These are phyloP conservation scores for Apteryx owenii DNA, from an alignment of 2,113 vertebrate genomes.

Conservation along the genomic window DNA sequence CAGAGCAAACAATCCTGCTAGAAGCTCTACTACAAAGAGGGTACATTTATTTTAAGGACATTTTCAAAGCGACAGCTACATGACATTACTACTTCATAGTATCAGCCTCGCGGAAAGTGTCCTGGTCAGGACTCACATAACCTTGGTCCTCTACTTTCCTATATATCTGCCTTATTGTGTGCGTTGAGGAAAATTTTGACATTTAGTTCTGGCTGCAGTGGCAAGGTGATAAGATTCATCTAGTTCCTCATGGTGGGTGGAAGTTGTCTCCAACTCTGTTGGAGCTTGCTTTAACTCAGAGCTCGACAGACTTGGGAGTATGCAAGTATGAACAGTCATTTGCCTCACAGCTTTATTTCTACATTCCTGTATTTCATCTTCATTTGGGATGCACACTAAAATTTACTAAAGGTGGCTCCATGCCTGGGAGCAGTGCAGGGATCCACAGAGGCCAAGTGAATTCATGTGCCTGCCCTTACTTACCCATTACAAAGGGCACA, in stretches of 20 bases:
- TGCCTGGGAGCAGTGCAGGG: background rate
- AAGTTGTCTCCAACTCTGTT: background rate
- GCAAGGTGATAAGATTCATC: background rate
- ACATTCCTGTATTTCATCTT: background rate
- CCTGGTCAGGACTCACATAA: background rate
- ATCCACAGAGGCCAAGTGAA: background rate
- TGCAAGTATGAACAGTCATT: background rate
- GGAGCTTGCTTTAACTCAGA: background rate
- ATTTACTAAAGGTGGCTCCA: background rate
- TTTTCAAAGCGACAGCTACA: background rate
- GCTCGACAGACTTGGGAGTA: background rate
- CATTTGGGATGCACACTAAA: background rate
- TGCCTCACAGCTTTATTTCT: background rate
- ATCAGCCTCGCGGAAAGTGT: background rate
- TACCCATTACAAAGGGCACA: background rate
- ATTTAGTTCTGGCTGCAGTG: background rate
- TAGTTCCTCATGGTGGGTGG: background rate
- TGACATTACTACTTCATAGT: background rate
- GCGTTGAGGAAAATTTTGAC: background rate
- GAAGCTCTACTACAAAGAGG: background rate
- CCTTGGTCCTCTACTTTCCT: background rate
- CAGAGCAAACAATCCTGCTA: background rate
- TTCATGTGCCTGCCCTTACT: background rate
- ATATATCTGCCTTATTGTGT: fast-evolving
- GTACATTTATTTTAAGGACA: background rate